Evolutionary conservation across 2,113 vertebrate species (phyloP).

Genomic region (Atrichornis clamosus): DNA sequence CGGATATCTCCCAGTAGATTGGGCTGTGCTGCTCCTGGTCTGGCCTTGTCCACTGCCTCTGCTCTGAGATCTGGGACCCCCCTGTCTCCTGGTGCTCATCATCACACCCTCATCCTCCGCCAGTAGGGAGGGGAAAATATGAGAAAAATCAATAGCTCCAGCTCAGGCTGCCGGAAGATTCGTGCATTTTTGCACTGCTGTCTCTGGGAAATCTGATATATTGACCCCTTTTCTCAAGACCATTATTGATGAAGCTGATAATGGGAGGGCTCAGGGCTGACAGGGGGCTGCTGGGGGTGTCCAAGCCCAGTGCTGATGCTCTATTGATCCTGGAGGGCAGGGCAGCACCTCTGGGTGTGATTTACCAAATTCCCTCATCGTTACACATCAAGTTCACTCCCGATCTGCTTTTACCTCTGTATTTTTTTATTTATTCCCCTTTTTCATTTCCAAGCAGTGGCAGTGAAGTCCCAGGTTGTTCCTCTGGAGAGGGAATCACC

Average conservation of each 20-base stretch:
- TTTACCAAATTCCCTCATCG: neutral
- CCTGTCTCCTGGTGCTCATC: neutral
- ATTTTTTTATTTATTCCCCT: neutral
- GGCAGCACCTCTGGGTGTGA: neutral
- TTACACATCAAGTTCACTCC: neutral
- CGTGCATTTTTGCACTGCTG: neutral
- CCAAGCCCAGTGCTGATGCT: neutral
- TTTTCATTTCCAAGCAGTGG: neutral
- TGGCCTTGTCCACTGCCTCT: neutral
- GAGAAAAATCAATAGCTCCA: neutral
- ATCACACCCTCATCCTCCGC: neutral
- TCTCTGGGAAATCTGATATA: neutral
- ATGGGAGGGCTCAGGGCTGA: neutral
- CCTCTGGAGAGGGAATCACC: neutral
- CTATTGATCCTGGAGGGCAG: neutral
- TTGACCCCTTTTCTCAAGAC: neutral
- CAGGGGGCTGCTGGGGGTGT: fast-evolving
- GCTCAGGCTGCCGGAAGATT: neutral
- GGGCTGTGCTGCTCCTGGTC: neutral
- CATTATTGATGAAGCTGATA: fast-evolving
- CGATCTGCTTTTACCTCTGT: neutral
- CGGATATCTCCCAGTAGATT: neutral
- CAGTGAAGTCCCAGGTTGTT: neutral
- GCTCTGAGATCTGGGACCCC: neutral
- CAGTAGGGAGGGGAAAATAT: neutral